Percentiles rank a stretch among this genome's conserved stretches.
Conservation (phyloP, 1,140 invertebrate genomes). For the Laupala kohalensis region DNA sequence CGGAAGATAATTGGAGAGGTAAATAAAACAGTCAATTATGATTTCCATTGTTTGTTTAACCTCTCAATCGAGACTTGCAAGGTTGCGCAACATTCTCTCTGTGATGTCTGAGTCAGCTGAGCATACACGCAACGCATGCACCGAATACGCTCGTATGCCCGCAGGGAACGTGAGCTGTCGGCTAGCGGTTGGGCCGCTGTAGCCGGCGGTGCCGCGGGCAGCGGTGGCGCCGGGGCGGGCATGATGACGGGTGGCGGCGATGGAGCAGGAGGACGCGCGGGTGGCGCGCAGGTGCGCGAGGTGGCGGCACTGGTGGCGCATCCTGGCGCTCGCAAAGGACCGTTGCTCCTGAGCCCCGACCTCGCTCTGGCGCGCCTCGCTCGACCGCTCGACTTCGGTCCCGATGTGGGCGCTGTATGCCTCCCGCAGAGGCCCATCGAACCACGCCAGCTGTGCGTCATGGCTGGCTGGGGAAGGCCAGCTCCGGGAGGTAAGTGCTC, state of each 20-base stretch:
- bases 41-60: too few relatives aligned
- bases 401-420: constrained; percentile 41
- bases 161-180: not conserved
- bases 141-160: not conserved
- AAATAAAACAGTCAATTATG: too few relatives aligned
- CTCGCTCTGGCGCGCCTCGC: constrained; percentile 38
- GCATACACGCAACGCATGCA: too few relatives aligned
- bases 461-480: constrained; percentile 42
- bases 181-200: not conserved
- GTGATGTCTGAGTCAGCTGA: too few relatives aligned
- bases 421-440: constrained; percentile 29
- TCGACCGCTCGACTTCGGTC: constrained; percentile 35
- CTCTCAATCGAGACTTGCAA: too few relatives aligned
- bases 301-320: constrained; percentile 38
- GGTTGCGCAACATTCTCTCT: too few relatives aligned
- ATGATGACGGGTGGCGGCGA: not conserved
- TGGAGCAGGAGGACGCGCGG: constrained; percentile 16
- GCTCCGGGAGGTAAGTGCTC: constrained; percentile 20
- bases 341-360: constrained; percentile 43
- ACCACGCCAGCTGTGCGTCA: constrained; percentile 40
- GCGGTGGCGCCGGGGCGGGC: not conserved
- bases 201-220: too few relatives aligned
- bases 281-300: constrained; percentile 23
- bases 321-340: constrained; percentile 44
- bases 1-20: too few relatives aligned